These are phyloP conservation scores for Capitella teleta DNA, from an alignment of 1,140 invertebrate species.

Conservation along the genomic window DNA sequence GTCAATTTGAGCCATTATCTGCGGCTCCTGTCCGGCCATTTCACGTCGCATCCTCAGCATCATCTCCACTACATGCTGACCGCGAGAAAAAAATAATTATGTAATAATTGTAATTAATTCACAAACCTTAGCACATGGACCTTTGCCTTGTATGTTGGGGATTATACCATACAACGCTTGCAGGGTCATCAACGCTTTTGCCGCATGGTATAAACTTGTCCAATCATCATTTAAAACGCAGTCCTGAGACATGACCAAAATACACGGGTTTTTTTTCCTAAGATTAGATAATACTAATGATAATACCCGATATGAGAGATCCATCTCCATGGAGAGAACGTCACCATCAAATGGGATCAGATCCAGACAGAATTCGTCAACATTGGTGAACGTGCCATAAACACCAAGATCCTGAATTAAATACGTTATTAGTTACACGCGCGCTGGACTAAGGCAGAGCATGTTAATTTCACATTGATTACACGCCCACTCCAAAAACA, in stretches of 20 bases:
- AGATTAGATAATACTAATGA: too few relatives aligned
- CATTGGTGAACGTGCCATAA: slow-evolving; percentile 59
- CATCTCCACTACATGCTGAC: slow-evolving; percentile 69
- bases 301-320: slow-evolving; percentile 54
- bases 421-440: too few relatives aligned
- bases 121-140: slow-evolving; percentile 61
- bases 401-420: slow-evolving; percentile 74
- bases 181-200: slow-evolving; percentile 70
- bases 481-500: too few relatives aligned
- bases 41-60: slow-evolving; percentile 67
- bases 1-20: slow-evolving; percentile 61
- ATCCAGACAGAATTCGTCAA: slow-evolving; percentile 76
- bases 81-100: background rate
- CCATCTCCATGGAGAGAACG: slow-evolving; percentile 82
- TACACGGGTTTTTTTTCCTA: too few relatives aligned
- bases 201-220: slow-evolving; percentile 74
- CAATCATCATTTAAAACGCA: slow-evolving; percentile 77
- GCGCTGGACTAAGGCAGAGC: too few relatives aligned
- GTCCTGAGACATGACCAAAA: slow-evolving; percentile 63
- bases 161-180: slow-evolving; percentile 83
- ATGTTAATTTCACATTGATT: too few relatives aligned
- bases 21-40: slow-evolving; percentile 40
- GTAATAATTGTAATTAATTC: too few relatives aligned
- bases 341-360: slow-evolving; percentile 87
- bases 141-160: slow-evolving; percentile 79